A percentile compares a stretch with the other conserved stretches of the same genome.
Conservation (phyloP, 2,113 vertebrate species). For the Glaucidium brasilianum region DNA sequence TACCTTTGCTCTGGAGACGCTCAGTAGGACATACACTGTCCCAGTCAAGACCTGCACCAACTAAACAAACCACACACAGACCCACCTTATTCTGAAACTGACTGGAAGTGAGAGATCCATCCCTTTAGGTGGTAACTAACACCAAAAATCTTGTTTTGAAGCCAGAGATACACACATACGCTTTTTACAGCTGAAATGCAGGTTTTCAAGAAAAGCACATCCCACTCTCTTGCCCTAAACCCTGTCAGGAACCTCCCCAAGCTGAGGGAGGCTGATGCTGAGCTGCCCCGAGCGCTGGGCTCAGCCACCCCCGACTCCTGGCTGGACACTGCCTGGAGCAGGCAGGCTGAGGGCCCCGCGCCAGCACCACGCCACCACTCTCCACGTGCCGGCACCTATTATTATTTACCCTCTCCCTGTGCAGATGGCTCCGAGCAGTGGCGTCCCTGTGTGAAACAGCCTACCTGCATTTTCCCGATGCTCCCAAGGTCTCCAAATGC, state of each 20-base stretch:
- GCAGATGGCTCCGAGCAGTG: not conserved
- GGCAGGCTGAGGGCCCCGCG: not conserved
- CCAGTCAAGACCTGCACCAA: not conserved
- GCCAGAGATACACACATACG: not conserved
- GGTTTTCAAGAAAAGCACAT: not conserved
- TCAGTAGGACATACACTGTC: not conserved
- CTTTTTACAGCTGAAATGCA: not conserved
- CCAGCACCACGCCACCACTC: not conserved
- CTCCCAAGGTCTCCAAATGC: not conserved
- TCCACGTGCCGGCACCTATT: not conserved
- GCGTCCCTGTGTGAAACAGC: not conserved
- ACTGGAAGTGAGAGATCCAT: not conserved
- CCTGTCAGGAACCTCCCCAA: not conserved
- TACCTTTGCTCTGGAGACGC: not conserved
- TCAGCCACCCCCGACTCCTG: not conserved
- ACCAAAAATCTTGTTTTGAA: not conserved
- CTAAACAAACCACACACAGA: not conserved
- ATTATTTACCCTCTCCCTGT: not conserved
- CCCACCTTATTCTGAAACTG: not conserved
- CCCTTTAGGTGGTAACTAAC: not conserved
- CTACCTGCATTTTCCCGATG: not conserved
- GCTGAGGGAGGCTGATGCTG: not conserved
- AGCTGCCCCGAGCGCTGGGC: not conserved
- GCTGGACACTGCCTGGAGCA: rapidly evolving
- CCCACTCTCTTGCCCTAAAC: not conserved